These are phyloP conservation scores for Centropus unirufus DNA, from an alignment of 2,113 vertebrate species.

Conservation along the genomic window DNA sequence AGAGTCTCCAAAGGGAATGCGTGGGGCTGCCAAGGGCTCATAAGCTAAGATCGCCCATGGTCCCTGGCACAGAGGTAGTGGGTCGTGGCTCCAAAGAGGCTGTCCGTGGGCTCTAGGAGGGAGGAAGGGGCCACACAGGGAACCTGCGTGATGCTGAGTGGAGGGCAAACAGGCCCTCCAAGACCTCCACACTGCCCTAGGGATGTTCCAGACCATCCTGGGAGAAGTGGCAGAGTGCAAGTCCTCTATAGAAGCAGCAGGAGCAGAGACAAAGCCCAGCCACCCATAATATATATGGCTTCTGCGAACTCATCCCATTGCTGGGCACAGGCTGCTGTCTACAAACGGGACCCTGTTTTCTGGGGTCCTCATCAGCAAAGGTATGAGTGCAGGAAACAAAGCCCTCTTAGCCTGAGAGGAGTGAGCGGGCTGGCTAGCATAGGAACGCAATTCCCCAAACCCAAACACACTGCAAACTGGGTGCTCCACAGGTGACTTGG, in stretches of 20 bases:
- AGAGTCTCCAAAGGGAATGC: neutral
- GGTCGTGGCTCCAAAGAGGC: neutral
- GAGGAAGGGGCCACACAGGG: neutral
- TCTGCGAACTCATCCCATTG: neutral
- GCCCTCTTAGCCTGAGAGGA: neutral
- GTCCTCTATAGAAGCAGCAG: neutral
- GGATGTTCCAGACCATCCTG: neutral
- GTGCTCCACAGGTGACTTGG: neutral
- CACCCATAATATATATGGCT: rapidly evolving
- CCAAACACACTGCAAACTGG: neutral
- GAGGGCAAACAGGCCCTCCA: neutral
- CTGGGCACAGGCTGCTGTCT: neutral
- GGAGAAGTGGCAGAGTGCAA: neutral
- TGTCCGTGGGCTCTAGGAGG: neutral
- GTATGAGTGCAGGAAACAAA: neutral
- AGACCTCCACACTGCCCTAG: neutral
- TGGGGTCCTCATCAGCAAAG: neutral
- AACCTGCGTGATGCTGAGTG: neutral
- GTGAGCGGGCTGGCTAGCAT: neutral
- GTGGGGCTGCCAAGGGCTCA: neutral
- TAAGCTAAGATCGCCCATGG: neutral
- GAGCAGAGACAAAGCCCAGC: neutral
- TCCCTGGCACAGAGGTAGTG: neutral
- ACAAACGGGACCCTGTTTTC: neutral
- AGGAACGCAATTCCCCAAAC: neutral